A percentile compares a stretch with the other conserved stretches of the same genome.
Conservation (phyloP, 2,888 invertebrate genomes). For the Nematopogon swammerdamellus region DNA sequence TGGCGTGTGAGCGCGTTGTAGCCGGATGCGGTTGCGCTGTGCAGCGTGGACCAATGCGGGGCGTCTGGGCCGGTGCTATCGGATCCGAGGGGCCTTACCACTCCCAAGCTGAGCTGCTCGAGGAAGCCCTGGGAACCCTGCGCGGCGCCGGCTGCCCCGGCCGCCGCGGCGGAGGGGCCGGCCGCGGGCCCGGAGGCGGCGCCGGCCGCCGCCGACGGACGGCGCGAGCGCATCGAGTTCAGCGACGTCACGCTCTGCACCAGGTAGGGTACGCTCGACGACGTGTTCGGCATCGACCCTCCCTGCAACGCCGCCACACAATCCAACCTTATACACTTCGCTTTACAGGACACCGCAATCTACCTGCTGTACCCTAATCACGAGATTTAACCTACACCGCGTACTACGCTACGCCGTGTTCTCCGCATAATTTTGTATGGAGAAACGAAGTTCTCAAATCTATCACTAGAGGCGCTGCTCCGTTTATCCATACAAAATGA, state of each 20-base stretch:
- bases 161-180: constrained; percentile 37
- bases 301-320: constrained; percentile 55
- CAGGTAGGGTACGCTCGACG: constrained; percentile 84
- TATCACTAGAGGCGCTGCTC: no score
- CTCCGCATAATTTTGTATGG: no score
- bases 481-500: no score
- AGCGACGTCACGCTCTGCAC: constrained; percentile 63
- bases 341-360: constrained; percentile 16
- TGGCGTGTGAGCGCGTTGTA: constrained; percentile 44
- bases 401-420: no score
- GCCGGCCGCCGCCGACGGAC: constrained; percentile 48
- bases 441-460: no score
- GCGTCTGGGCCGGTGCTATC: constrained; percentile 34
- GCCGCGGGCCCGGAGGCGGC: no score
- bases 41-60: constrained; percentile 49
- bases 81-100: constrained; percentile 88
- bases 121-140: constrained; percentile 70
- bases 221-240: constrained; percentile 67
- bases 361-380: no score
- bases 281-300: constrained; percentile 87
- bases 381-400: no score
- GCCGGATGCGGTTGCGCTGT: constrained; percentile 49
- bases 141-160: constrained; percentile 50
- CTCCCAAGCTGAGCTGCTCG: constrained; percentile 88
- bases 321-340: constrained; percentile 13